Conservation (phyloP, 2,797 vertebrate genomes). For the Melanotaenia trifasciata region DNA sequence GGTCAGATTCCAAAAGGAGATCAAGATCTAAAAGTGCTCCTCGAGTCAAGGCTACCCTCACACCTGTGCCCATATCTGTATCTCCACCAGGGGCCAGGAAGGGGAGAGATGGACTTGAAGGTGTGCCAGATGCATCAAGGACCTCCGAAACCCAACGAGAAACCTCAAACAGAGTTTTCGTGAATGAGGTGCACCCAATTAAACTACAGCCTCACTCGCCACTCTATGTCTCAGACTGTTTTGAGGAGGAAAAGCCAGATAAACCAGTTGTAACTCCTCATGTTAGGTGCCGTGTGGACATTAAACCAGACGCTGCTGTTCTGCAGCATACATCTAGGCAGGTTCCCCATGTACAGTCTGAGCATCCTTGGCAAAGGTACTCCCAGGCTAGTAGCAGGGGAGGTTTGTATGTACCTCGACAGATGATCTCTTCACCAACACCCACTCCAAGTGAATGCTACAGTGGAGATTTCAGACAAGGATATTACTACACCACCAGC, state of each 20-base stretch:
- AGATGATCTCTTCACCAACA: constrained; percentile 85
- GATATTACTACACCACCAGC: constrained; percentile 83
- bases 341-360: constrained; percentile 71
- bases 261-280: constrained; percentile 87
- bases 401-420: constrained; percentile 88
- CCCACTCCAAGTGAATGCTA: constrained; percentile 93
- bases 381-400: constrained; percentile 82
- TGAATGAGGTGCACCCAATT: constrained; percentile 96
- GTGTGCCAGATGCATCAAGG: constrained; percentile 76
- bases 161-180: constrained; percentile 82
- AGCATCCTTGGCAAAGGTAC: constrained; percentile 84
- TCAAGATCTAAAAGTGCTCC: constrained; percentile 91
- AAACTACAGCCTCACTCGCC: constrained; percentile 94
- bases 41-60: constrained; percentile 86
- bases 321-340: constrained; percentile 88
- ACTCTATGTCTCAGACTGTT: constrained; percentile 90
- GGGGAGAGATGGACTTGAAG: constrained; percentile 81
- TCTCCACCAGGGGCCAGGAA: constrained; percentile 81
- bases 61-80: constrained; percentile 86
- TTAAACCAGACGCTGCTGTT: constrained; percentile 92
- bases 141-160: constrained; percentile 81
- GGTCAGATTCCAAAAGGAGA: constrained; percentile 86
- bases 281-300: constrained; percentile 93
- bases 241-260: constrained; percentile 75
- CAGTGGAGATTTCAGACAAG: constrained; percentile 87